Evolutionary conservation across 2,113 vertebrate genomes (phyloP), one percentile per base, ranked within the genome.

Genomic region (Oncorhynchus gorbuscha): DNA sequence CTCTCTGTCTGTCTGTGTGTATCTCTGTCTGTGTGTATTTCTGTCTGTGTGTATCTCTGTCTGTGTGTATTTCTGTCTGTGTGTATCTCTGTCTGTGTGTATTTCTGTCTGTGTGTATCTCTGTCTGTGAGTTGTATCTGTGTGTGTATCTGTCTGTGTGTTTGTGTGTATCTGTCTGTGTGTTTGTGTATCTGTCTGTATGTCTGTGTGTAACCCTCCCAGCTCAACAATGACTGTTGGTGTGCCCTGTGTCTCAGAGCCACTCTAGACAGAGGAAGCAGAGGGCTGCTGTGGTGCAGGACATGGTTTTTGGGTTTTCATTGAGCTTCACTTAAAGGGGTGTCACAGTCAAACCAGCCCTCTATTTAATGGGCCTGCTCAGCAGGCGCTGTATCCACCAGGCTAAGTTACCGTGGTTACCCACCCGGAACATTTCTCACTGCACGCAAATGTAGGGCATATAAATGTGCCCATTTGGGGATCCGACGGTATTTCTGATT

Each of bases 291-390:
- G 92, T 79, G 91, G 89, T 88, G 74, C 89, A 91, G 89, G 92
- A 89, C 90, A 92, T 92, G 92, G 92, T 82, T 92, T 92, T 76
- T 87, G 87, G 91, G 87, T 94, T 94, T 92, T 84, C 71, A 77
- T 73, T 89, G 89, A 58, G 83, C 79, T 81, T 91, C 86, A 93
- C 89, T 94, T 93, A 91, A 91, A 90, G 84, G 93, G 90, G 90
- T 90, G 93, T 90, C 90, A 78, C 90, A 89, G 79, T 86, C 66
- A 55, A 35, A 86, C 89, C 88, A 89, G 88, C 62, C 75, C 81
- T 83, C 76, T 84, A 86, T 92, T 88, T 88, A 89, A 90, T 84
- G 87, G 87, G 2, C 80, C 70, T 78, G 64, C 76, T 77, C 82
- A 79, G 79, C 84, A 79, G 81, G 83, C 87, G 71, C 79, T 91